Evolutionary conservation across 2,888 invertebrate genomes (phyloP).

Genomic region (Ormyrus nitidulus): DNA sequence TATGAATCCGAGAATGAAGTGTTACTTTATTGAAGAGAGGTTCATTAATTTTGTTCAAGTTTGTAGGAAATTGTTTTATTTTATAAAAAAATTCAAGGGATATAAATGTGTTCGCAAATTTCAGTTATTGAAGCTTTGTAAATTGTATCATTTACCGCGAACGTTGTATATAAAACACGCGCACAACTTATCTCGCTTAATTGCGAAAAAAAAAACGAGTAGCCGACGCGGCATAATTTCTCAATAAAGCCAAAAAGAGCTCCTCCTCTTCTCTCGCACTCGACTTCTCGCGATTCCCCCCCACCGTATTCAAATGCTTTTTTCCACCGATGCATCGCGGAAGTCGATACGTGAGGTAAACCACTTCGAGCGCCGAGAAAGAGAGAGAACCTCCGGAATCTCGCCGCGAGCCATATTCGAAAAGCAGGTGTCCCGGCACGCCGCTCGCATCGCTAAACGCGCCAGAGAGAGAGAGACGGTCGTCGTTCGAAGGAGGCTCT

Average conservation of each 20-base stretch:
- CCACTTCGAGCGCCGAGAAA: slow-evolving; percentile 47
- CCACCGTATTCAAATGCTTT: slow-evolving; percentile 26
- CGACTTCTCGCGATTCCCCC: slow-evolving; percentile 13
- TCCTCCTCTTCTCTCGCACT: background rate
- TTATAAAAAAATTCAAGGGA: background rate
- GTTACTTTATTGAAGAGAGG: too few species aligned
- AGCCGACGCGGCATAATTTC: slow-evolving; percentile 2
- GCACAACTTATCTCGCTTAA: too few species aligned
- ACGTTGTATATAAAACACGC: background rate
- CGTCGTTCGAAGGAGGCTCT: slow-evolving; percentile 23
- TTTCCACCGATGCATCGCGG: slow-evolving; percentile 42
- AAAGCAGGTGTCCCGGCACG: slow-evolving; percentile 66
- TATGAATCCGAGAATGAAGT: too few species aligned
- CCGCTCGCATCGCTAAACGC: slow-evolving; percentile 55
- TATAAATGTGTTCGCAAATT: background rate
- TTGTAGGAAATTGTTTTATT: too few species aligned
- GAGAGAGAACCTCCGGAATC: slow-evolving; percentile 58
- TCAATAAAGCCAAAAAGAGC: slow-evolving; percentile 14
- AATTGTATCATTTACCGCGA: too few species aligned
- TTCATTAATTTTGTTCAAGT: too few species aligned
- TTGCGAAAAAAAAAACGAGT: background rate
- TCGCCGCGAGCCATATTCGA: slow-evolving; percentile 65
- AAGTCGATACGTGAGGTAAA: slow-evolving; percentile 52
- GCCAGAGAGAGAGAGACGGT: background rate
- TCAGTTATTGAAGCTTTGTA: too few species aligned